A percentile compares a stretch with the other conserved stretches of the same genome.
These are phyloP conservation scores for Lasioglossum albipes DNA, from an alignment of 1,140 invertebrate species.

Conservation along the genomic window DNA sequence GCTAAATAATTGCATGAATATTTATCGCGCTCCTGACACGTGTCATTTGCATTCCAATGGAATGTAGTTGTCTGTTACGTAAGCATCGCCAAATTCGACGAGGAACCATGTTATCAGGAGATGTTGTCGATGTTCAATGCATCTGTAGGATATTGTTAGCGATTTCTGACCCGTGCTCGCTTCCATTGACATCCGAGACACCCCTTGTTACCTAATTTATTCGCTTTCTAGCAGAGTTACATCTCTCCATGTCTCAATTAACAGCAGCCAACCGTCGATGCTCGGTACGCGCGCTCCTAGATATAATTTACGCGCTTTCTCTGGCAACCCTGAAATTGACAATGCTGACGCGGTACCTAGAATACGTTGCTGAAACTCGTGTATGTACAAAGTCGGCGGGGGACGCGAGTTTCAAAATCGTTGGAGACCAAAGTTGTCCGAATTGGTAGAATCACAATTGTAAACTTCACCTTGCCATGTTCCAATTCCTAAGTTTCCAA, in stretches of 20 bases:
- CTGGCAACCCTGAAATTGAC: not conserved
- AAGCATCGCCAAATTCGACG: not conserved
- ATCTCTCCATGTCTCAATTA: not conserved
- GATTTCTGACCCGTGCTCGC: not conserved
- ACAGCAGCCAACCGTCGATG: not conserved
- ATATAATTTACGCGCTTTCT: not conserved
- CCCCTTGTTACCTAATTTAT: not conserved
- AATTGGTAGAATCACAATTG: too few relatives aligned
- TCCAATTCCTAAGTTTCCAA: too few relatives aligned
- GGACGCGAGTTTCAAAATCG: too few relatives aligned
- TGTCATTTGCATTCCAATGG: not conserved
- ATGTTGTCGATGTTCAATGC: not conserved
- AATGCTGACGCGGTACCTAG: not conserved
- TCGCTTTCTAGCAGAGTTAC: slow-evolving; percentile 14
- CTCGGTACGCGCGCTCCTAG: not conserved
- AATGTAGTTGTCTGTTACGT: not conserved
- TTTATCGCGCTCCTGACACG: not conserved
- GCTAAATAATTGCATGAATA: slow-evolving; percentile 3
- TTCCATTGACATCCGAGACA: not conserved
- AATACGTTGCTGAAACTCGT: too few relatives aligned
- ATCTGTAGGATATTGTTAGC: not conserved
- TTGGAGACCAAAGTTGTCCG: too few relatives aligned
- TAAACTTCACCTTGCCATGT: too few relatives aligned
- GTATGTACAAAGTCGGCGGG: too few relatives aligned
- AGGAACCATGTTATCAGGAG: not conserved